These are phyloP conservation scores for Drosophila subsilvestris DNA, from an alignment of 2,888 invertebrate genomes.

Conservation along the genomic window DNA sequence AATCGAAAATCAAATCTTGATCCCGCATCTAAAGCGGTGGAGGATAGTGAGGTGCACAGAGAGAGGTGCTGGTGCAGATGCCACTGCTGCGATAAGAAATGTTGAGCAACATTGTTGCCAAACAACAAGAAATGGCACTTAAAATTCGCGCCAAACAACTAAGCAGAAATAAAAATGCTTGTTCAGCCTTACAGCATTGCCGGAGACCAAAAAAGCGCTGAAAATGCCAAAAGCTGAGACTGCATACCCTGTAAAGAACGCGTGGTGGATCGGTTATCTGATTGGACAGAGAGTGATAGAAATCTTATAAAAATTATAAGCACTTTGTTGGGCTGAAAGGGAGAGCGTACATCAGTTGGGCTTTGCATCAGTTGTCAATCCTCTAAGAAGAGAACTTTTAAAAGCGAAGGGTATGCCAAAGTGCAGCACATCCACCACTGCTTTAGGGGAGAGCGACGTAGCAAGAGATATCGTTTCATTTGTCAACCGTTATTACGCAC, in stretches of 20 bases:
- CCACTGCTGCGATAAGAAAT: conserved; percentile 44
- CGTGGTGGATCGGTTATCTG: conserved; percentile 27
- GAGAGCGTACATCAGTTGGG: background rate
- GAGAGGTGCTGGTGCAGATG: conserved; percentile 38
- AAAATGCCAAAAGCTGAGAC: conserved; percentile 34
- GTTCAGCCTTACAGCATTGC: conserved; percentile 29
- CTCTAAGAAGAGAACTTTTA: background rate
- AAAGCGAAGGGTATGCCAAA: conserved; percentile 37
- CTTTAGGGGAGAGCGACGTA: background rate
- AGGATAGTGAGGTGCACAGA: background rate
- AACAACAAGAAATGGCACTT: conserved; percentile 74
- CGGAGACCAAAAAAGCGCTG: conserved; percentile 43
- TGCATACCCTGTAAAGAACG: background rate
- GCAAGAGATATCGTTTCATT: background rate
- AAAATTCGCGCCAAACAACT: conserved; percentile 57
- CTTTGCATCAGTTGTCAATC: too few relatives aligned
- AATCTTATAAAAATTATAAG: too few relatives aligned
- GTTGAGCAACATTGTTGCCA: conserved; percentile 61
- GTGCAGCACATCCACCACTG: background rate
- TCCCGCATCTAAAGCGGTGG: conserved; percentile 9
- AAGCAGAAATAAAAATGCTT: conserved; percentile 37
- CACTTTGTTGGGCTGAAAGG: too few relatives aligned
- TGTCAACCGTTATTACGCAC: conserved; percentile 43
- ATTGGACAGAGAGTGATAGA: background rate
- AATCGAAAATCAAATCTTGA: conserved; percentile 50